Base-by-base conservation (phyloP, 1,140 invertebrate species). In the Drosophila carrolli region DNA sequence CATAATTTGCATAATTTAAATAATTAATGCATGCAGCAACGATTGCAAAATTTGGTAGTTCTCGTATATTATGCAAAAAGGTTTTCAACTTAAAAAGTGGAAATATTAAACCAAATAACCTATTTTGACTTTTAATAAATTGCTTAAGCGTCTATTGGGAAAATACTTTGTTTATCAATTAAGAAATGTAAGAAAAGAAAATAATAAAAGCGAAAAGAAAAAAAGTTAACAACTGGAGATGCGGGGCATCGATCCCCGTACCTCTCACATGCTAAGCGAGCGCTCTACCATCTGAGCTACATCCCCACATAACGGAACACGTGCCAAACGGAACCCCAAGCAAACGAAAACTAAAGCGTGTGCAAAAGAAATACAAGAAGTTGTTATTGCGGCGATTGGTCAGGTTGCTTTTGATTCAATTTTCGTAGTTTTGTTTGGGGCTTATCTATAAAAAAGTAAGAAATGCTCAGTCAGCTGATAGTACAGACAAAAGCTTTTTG, bases 271-370 rank as follows among this genome's bases (percentile, higher is more conserved):
- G 95, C 95, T 96, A 96, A 96, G 95, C 95, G 95, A 96, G 95
- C 95, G 95, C 95, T 96, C 95, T 96, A 96, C 95, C 95, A 95
- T 95, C 94, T 96, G 95, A 96, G 95, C 95, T 96, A 96, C 94
- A 91, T 91, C 88, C 84, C 86, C 91, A 48, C 40, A 40, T 67
- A 16, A 13, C 3, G n/a, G 41, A 1, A 11, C 14, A 2, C 14
- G 19, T 13, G 38, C 38, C 32, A 14, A 74, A 54, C 29, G 4
- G 10, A 58, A 54, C 32, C 0, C 14, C 37, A 66, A 59, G 41
- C 10, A 11, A 75, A 37, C 29, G 19, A 19, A 62, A 75, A 57
- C 58, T 50, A 50, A 51, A 35, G 54, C 16, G 62, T 47, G 38
- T 32, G 62, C 9, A 0, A 46, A 29, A 41, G 37, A 41, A 9